phyloP scores from a whole-genome alignment of 2,113 vertebrate genomes.

The Gymnorhina tibicen region DNA sequence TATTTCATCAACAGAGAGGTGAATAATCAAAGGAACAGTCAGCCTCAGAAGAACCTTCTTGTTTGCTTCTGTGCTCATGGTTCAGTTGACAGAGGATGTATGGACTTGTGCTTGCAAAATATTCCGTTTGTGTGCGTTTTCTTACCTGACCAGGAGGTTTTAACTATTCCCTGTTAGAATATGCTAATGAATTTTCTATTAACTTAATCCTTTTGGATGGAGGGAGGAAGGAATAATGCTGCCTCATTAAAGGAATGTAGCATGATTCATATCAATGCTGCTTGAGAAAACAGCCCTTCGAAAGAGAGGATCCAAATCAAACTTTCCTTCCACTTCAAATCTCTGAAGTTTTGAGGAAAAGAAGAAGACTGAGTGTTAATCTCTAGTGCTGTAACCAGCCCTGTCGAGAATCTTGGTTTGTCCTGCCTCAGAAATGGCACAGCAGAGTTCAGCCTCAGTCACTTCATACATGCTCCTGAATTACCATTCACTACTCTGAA shows the following conservation, averaged over 20 bases:
- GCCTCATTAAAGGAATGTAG: rapidly evolving
- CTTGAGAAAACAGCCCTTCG: neutral
- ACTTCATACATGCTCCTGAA: neutral
- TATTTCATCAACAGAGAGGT: neutral
- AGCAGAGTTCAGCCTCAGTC: neutral
- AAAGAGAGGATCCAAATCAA: neutral
- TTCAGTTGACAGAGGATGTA: neutral
- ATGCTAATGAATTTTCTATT: neutral
- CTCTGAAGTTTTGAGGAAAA: neutral
- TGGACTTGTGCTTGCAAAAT: neutral
- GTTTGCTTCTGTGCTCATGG: neutral
- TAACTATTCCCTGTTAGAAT: neutral
- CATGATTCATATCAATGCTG: neutral
- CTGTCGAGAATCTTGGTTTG: neutral
- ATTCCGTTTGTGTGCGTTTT: neutral
- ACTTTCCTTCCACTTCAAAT: neutral
- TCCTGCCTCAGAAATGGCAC: neutral
- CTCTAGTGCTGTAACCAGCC: neutral
- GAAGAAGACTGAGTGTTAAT: neutral
- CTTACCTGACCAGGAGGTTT: neutral
- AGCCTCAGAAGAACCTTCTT: neutral
- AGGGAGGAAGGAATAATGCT: neutral
- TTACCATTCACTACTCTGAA: neutral
- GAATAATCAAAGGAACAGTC: neutral
- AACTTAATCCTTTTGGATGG: neutral